Conservation (phyloP, 2,797 vertebrate genomes). For the Spea hammondii region DNA sequence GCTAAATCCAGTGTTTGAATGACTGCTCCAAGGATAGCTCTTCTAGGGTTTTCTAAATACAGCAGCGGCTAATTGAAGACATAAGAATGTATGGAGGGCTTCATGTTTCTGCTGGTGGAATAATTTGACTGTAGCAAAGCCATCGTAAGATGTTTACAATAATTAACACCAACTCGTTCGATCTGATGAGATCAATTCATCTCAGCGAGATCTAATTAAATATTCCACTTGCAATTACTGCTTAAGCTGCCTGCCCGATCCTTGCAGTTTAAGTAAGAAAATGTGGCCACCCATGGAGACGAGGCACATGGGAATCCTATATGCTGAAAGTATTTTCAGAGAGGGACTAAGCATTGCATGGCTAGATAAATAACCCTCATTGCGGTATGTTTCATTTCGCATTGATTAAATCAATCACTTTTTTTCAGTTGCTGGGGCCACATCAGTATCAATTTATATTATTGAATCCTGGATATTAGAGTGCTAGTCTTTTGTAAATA, state of each 20-base stretch:
- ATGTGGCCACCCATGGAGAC: constrained; percentile 63
- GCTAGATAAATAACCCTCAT: constrained; percentile 9
- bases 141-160: constrained; percentile 43
- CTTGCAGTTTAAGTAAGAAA: constrained; percentile 26
- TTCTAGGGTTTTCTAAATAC: constrained; percentile 44
- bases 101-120: constrained; percentile 19
- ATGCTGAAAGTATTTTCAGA: constrained; percentile 15
- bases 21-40: constrained; percentile 27
- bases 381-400: constrained; percentile 18
- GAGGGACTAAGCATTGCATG: constrained; percentile 6
- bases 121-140: constrained; percentile 50
- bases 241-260: constrained; percentile 23
- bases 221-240: constrained; percentile 30
- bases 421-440: neutral
- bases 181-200: constrained; percentile 51
- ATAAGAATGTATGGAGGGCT: constrained; percentile 41
- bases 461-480: neutral
- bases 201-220: constrained; percentile 48
- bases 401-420: constrained; percentile 1
- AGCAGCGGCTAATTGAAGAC: constrained; percentile 55
- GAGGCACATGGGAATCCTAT: constrained; percentile 21
- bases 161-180: constrained; percentile 38
- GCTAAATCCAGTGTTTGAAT: constrained; percentile 24
- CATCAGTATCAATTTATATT: neutral
- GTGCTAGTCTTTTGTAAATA: neutral